phyloP scores from a whole-genome alignment of 1,140 invertebrate genomes.

The Conus betulinus region DNA sequence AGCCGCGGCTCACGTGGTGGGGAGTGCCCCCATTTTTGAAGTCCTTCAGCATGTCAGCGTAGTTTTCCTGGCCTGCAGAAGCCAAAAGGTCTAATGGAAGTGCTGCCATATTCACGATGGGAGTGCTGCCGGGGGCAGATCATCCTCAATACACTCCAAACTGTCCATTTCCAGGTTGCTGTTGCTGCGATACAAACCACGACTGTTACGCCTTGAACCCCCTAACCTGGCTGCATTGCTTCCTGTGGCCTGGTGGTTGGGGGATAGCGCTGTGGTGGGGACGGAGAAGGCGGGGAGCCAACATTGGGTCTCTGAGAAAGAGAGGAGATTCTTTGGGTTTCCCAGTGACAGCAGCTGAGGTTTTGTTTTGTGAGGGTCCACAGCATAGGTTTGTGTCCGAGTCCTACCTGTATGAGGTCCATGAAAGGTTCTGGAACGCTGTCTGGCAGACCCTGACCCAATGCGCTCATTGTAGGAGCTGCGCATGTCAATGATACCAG shows the following conservation, averaged over 20 bases:
- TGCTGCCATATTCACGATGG: conserved; percentile 80
- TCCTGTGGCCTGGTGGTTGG: conserved; percentile 11
- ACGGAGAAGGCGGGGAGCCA: conserved; percentile 13
- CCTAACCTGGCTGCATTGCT: conserved; percentile 43
- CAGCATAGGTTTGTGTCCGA: conserved; percentile 43
- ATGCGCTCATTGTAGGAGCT: conserved; percentile 54
- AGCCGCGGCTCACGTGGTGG: conserved; percentile 59
- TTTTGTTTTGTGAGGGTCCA: conserved; percentile 32
- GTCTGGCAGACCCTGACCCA: conserved; percentile 27
- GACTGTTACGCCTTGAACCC: conserved; percentile 43
- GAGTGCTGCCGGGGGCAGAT: conserved; percentile 50
- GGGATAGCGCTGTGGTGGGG: conserved; percentile 30
- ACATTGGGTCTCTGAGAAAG: neutral
- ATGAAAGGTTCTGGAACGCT: conserved; percentile 45
- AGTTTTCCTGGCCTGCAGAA: conserved; percentile 80
- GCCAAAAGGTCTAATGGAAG: conserved; percentile 82
- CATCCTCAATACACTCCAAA: conserved; percentile 66
- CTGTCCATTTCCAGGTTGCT: conserved; percentile 83
- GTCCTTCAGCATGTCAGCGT: conserved; percentile 87
- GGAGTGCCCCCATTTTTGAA: conserved; percentile 78
- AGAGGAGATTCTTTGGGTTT: conserved; percentile 31
- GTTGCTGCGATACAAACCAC: conserved; percentile 80
- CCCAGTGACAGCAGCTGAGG: neutral
- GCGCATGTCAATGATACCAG: conserved; percentile 55
- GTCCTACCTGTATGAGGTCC: conserved; percentile 39